phyloP scores from a whole-genome alignment of 2,888 invertebrate genomes.

The Himalopsyche tibetana region DNA sequence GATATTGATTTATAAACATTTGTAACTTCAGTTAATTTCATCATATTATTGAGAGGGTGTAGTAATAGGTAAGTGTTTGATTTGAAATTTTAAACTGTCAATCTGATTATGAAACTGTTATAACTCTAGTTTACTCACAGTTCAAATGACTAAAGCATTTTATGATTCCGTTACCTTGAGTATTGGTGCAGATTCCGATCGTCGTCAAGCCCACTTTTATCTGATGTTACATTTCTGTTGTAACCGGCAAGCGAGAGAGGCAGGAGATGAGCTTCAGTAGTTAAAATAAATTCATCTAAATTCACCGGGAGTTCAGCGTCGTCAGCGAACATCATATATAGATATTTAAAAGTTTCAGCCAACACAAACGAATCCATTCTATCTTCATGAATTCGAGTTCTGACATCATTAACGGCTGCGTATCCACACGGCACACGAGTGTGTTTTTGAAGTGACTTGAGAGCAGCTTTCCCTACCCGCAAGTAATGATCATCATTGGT shows the following conservation, averaged over 20 bases:
- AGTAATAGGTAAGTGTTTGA: no score
- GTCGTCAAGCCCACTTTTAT: slow-evolving; percentile 72
- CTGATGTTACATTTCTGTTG: slow-evolving; percentile 76
- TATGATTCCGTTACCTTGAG: slow-evolving; percentile 67
- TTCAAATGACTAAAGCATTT: no score
- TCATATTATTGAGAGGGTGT: no score
- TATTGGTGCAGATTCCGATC: slow-evolving; percentile 67
- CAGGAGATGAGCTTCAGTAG: slow-evolving; percentile 96
- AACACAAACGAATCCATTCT: slow-evolving; percentile 99
- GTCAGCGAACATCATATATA: slow-evolving; percentile 95
- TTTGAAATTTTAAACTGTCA: no score
- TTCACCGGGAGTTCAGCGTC: slow-evolving; percentile 88
- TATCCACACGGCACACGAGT: slow-evolving; percentile 97
- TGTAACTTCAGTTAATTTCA: no score
- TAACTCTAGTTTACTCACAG: no score
- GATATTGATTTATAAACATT: no score
- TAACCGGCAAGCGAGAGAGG: slow-evolving; percentile 88
- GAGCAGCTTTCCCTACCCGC: slow-evolving; percentile 90
- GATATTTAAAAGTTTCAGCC: slow-evolving; percentile 98
- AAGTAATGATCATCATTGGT: slow-evolving; percentile 97
- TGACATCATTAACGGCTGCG: slow-evolving; percentile 97
- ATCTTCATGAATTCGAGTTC: slow-evolving; percentile 93
- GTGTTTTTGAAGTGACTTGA: slow-evolving; percentile 92
- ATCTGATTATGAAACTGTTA: no score
- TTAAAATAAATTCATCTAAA: slow-evolving; percentile 91